Conservation (phyloP, 2,113 vertebrate genomes). For the Myiopsitta monachus region DNA sequence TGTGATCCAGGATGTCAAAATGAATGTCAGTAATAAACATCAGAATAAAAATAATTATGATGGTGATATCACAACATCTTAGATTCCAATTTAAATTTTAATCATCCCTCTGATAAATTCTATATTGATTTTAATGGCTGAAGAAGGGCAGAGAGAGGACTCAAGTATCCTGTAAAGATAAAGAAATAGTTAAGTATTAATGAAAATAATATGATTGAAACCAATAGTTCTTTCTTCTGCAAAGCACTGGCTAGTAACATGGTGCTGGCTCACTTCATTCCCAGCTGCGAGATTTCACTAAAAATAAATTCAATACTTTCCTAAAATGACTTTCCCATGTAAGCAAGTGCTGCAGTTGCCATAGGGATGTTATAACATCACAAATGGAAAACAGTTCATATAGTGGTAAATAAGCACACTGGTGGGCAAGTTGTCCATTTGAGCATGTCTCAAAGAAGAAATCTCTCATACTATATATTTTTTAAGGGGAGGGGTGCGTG, state of each 20-base stretch:
- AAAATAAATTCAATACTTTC: conserved; percentile 67
- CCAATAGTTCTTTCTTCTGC: background rate
- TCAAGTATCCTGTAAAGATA: background rate
- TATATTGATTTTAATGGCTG: background rate
- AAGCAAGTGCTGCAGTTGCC: conserved; percentile 60
- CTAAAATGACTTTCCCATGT: conserved; percentile 58
- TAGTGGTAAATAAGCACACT: conserved; percentile 38
- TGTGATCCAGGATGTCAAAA: background rate
- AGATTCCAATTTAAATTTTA: background rate
- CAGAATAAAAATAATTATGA: background rate
- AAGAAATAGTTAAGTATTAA: background rate
- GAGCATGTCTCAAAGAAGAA: background rate
- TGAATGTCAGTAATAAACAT: background rate
- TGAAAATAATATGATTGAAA: background rate
- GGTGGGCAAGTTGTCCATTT: background rate
- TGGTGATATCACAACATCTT: background rate
- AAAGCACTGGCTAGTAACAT: background rate
- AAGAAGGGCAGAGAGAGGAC: background rate
- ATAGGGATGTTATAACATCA: conserved; percentile 54
- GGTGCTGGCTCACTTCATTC: conserved; percentile 18
- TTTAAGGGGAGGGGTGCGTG: background rate
- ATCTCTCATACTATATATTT: background rate
- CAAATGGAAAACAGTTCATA: conserved; percentile 20
- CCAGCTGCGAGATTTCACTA: conserved; percentile 60
- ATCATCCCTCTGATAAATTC: background rate